phyloP scores from a whole-genome alignment of 2,113 vertebrate species.

The Nannobrachium achirus region DNA sequence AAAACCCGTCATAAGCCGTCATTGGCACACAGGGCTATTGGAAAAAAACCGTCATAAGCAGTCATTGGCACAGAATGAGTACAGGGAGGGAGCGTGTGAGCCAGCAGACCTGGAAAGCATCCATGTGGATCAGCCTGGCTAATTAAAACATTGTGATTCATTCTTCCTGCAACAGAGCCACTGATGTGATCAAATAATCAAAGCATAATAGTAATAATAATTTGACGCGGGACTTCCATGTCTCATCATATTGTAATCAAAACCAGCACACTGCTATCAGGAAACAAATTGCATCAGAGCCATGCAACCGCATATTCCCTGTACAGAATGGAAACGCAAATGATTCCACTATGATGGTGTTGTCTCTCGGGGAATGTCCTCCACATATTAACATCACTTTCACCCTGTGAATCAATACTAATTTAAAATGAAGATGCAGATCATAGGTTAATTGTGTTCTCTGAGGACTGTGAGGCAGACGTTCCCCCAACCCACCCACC shows the following conservation, averaged over 20 bases:
- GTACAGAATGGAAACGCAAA: too few species aligned
- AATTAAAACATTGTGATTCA: constrained; percentile 55
- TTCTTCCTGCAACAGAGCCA: constrained; percentile 44
- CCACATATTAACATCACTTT: constrained; percentile 23
- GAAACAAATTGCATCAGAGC: constrained; percentile 41
- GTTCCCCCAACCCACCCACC: too few species aligned
- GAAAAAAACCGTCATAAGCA: too few species aligned
- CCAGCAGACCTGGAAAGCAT: constrained; percentile 30
- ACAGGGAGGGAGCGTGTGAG: neutral
- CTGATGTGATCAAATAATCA: constrained; percentile 78
- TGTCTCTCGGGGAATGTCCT: constrained; percentile 23
- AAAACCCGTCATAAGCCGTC: too few species aligned
- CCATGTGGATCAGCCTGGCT: constrained; percentile 36
- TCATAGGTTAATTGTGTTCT: constrained; percentile 1
- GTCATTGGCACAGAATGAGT: too few species aligned
- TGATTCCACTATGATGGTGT: too few species aligned
- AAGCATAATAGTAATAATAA: constrained; percentile 46
- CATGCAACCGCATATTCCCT: too few species aligned
- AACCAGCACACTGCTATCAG: constrained; percentile 26
- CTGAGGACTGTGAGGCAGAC: constrained; percentile 2
- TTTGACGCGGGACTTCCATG: constrained; percentile 63
- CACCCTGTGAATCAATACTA: neutral
- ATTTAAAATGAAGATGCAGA: constrained; percentile 4
- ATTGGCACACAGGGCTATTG: too few species aligned
- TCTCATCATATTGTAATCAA: constrained; percentile 41